Evolutionary conservation across 2,888 invertebrate genomes (phyloP).

Genomic region (Eustalomyia histrio): DNA sequence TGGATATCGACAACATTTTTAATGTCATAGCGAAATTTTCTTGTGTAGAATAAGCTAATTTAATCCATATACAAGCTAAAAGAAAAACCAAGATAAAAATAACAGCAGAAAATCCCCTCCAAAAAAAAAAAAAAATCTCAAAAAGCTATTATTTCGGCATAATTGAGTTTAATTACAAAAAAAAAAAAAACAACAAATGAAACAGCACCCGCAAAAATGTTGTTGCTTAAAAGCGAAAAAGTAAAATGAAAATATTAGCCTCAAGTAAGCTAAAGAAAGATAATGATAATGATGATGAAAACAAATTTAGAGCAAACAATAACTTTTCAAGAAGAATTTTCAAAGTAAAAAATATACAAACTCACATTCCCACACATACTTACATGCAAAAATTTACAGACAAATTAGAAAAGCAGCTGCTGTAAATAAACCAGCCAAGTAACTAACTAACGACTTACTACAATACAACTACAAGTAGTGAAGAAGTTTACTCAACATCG

Average conservation of each 20-base stretch:
- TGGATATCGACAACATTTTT: too few relatives aligned
- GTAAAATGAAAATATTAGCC: slow-evolving; percentile 31
- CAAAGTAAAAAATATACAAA: slow-evolving; percentile 37
- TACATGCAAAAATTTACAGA: slow-evolving; percentile 7
- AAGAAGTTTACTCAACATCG: slow-evolving; percentile 60
- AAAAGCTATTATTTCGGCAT: slow-evolving; percentile 75
- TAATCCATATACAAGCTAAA: neutral
- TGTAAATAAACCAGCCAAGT: slow-evolving; percentile 20
- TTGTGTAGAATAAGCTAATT: neutral
- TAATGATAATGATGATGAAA: slow-evolving; percentile 34
- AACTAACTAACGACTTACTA: slow-evolving; percentile 2
- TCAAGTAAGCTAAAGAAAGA: slow-evolving; percentile 32
- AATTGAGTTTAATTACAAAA: slow-evolving; percentile 77
- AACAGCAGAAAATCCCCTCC: slow-evolving; percentile 46
- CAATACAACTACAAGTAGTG: slow-evolving; percentile 19
- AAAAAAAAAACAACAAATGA: slow-evolving; percentile 26
- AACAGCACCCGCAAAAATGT: slow-evolving; percentile 31
- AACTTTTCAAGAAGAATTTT: slow-evolving; percentile 38
- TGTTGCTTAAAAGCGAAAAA: slow-evolving; percentile 14
- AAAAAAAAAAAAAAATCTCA: too few relatives aligned
- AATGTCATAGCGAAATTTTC: too few relatives aligned
- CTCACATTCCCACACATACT: slow-evolving; percentile 37
- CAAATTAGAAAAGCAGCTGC: slow-evolving; percentile 48
- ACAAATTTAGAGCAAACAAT: slow-evolving; percentile 55
- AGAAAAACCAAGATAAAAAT: neutral